A percentile compares a stretch with the other conserved stretches of the same genome.
These are phyloP conservation scores for Hesperophylax magnus DNA, from an alignment of 1,140 invertebrate species.

Conservation along the genomic window DNA sequence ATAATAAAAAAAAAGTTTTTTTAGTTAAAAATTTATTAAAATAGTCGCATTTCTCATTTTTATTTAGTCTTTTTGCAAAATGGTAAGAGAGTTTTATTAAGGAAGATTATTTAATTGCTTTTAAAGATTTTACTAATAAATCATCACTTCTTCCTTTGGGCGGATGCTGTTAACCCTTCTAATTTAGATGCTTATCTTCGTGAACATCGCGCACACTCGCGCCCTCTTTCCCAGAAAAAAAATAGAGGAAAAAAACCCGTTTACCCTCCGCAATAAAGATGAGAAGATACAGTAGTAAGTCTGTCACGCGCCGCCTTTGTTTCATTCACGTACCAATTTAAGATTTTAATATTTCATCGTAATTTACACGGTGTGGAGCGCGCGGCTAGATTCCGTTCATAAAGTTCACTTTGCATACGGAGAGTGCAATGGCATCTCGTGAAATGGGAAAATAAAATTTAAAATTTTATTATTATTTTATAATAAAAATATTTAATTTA, in stretches of 20 bases:
- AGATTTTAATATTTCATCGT: constrained; percentile 58
- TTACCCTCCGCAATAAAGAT: constrained; percentile 23
- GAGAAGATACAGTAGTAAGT: constrained; percentile 14
- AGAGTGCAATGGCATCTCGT: not conserved
- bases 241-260: too few relatives aligned
- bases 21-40: too few relatives aligned
- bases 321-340: constrained; percentile 56
- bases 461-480: too few relatives aligned
- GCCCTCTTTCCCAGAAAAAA: constrained; percentile 8
- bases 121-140: too few relatives aligned
- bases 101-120: too few relatives aligned
- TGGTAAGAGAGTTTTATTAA: too few relatives aligned
- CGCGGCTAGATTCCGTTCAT: constrained; percentile 51
- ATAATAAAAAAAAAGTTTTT: too few relatives aligned
- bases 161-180: not conserved
- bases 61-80: too few relatives aligned
- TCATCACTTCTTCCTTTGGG: not conserved
- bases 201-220: constrained; percentile 3
- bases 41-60: too few relatives aligned
- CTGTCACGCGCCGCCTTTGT: constrained; percentile 48
- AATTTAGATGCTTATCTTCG: constrained; percentile 11
- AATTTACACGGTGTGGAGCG: constrained; percentile 51
- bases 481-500: too few relatives aligned
- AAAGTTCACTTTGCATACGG: constrained; percentile 57
- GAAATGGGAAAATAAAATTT: not conserved